phyloP scores from a whole-genome alignment of 1,140 invertebrate species.

The Leptinotarsa texana region DNA sequence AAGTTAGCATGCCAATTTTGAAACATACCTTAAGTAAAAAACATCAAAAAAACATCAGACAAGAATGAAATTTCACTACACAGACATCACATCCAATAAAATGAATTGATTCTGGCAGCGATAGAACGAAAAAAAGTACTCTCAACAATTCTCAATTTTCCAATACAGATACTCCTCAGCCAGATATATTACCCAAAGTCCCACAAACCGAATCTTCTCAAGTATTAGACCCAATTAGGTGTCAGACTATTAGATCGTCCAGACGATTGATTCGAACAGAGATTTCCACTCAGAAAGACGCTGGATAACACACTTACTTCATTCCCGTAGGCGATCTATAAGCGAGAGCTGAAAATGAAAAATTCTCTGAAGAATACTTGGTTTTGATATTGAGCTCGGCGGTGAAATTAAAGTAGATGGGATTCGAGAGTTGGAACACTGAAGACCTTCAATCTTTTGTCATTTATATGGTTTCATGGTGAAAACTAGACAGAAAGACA shows the following conservation, averaged over 20 bases:
- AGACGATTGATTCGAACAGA: slow-evolving; percentile 5
- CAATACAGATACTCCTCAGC: background rate
- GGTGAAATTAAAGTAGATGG: background rate
- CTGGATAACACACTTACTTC: background rate
- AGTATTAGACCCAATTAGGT: background rate
- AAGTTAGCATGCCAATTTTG: too few relatives aligned
- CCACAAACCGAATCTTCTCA: background rate
- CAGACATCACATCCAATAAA: too few relatives aligned
- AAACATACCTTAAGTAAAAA: too few relatives aligned
- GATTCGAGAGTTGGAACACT: background rate
- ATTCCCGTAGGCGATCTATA: background rate
- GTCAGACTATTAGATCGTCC: slow-evolving; percentile 1
- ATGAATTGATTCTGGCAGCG: too few relatives aligned
- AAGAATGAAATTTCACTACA: too few relatives aligned
- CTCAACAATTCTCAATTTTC: too few relatives aligned
- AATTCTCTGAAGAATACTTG: background rate
- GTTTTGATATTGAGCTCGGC: background rate
- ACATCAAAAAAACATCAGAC: too few relatives aligned
- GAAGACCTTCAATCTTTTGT: too few relatives aligned
- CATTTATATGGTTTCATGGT: too few relatives aligned
- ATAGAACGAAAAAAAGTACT: too few relatives aligned
- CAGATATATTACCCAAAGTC: background rate
- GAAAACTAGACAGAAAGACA: too few relatives aligned
- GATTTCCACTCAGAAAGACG: slow-evolving; percentile 7
- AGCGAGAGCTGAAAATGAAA: background rate